Conservation (phyloP, 2,888 invertebrate genomes). For the Nematopogon swammerdamellus region DNA sequence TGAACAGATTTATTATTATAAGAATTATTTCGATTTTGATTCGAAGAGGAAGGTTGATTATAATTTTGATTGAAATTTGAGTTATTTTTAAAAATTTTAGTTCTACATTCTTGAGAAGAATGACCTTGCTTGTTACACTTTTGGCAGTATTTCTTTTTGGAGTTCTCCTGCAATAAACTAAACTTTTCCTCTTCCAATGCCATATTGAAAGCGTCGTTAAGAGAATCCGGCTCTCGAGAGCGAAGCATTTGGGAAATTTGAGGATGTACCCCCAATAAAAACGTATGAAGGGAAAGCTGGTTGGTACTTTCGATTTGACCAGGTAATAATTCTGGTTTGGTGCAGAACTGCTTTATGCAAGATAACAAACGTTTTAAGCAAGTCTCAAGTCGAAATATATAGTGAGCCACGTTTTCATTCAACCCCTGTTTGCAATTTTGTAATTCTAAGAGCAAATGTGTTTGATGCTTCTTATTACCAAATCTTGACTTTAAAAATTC, state of each 20-base stretch:
- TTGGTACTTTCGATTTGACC: slow-evolving; percentile 3
- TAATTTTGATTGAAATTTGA: neutral
- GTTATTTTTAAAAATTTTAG: too few relatives aligned
- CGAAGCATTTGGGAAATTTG: slow-evolving; percentile 3
- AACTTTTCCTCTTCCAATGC: slow-evolving; percentile 4
- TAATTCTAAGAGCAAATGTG: neutral
- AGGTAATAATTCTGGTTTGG: neutral
- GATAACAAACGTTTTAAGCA: slow-evolving; percentile 1
- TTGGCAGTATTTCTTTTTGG: neutral
- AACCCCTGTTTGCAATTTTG: slow-evolving; percentile 1
- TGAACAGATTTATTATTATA: neutral
- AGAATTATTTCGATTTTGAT: neutral
- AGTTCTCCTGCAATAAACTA: neutral
- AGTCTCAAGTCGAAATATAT: neutral
- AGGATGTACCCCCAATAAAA: slow-evolving; percentile 1
- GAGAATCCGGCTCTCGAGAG: neutral
- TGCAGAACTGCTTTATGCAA: neutral
- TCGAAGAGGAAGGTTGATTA: too few relatives aligned
- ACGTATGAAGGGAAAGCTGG: neutral
- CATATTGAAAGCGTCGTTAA: slow-evolving; percentile 3
- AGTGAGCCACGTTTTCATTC: neutral
- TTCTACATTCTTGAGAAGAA: too few relatives aligned
- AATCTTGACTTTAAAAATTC: slow-evolving; percentile 1
- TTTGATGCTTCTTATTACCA: slow-evolving; percentile 2
- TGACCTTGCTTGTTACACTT: slow-evolving; percentile 2